Evolutionary conservation across 2,797 vertebrate species (phyloP).

Genomic region (Ceyx erithaca): DNA sequence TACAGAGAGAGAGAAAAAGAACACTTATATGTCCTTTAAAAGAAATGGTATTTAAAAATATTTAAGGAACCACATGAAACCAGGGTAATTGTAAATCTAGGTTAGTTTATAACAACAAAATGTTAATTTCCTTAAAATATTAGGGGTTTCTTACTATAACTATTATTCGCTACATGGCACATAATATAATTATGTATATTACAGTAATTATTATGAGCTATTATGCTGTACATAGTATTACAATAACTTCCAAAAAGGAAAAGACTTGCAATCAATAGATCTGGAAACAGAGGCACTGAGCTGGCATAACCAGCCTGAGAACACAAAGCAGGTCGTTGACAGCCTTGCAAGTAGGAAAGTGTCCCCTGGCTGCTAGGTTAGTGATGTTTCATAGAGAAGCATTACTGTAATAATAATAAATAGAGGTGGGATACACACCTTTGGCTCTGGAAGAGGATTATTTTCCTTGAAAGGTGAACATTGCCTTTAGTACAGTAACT

Average conservation of each 20-base stretch:
- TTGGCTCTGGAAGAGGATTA: background rate
- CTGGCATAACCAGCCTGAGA: background rate
- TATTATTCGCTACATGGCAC: background rate
- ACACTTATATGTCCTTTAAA: background rate
- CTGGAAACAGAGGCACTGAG: conserved; percentile 25
- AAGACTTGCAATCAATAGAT: background rate
- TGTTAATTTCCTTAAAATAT: conserved; percentile 47
- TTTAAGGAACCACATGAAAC: conserved; percentile 25
- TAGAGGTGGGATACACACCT: background rate
- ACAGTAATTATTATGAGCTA: conserved; percentile 62
- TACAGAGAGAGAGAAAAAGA: conserved; percentile 1
- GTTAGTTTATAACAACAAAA: conserved; percentile 35
- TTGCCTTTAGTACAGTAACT: conserved; percentile 55
- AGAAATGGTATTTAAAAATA: conserved; percentile 28
- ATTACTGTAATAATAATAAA: conserved; percentile 31
- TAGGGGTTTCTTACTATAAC: conserved; percentile 10
- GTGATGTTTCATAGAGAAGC: background rate
- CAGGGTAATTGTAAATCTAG: conserved; percentile 20
- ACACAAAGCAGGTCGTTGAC: background rate
- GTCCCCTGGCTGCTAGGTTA: conserved; percentile 1
- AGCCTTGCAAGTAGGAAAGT: background rate
- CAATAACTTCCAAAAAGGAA: conserved; percentile 18
- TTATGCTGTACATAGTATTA: conserved; percentile 15
- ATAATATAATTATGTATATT: conserved; percentile 55
- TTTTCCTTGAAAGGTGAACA: conserved; percentile 40